Conservation (phyloP, 2,888 invertebrate species). For the Eurytoma californica region DNA sequence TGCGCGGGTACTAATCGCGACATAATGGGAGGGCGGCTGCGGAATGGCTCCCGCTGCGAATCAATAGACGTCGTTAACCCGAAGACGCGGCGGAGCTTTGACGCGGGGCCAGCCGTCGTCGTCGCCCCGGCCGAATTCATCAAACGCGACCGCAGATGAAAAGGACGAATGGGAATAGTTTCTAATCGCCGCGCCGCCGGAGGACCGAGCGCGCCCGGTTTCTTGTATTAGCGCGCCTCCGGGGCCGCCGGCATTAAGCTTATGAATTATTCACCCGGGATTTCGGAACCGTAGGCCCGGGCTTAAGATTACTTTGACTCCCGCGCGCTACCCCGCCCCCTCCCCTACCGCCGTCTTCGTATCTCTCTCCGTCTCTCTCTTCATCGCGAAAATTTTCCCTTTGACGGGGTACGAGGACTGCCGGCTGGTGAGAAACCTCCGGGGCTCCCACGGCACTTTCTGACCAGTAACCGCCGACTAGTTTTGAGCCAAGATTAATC, state of each 20-base stretch:
- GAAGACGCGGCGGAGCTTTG: background rate
- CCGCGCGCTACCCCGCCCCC: background rate
- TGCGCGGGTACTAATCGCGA: too few species aligned
- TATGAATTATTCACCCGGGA: constrained; percentile 48
- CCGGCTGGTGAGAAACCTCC: background rate
- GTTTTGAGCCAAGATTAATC: constrained; percentile 7
- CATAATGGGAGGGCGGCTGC: too few species aligned
- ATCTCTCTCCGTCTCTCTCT: background rate
- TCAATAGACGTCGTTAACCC: background rate
- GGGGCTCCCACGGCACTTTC: background rate
- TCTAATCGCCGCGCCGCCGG: background rate
- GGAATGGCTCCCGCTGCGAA: too few species aligned
- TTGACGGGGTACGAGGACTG: constrained; percentile 8
- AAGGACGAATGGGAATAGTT: background rate
- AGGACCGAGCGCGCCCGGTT: background rate
- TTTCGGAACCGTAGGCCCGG: constrained; percentile 33
- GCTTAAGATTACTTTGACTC: constrained; percentile 41
- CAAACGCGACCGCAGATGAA: constrained; percentile 7
- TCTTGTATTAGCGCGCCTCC: constrained; percentile 5
- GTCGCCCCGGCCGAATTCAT: background rate
- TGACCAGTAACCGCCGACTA: background rate
- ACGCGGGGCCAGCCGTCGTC: background rate
- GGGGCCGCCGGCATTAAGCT: constrained; percentile 15
- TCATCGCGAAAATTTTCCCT: constrained; percentile 4
- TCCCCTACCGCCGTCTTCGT: too few species aligned